phyloP scores from a whole-genome alignment of 2,888 invertebrate genomes.

The Anodontia alba region DNA sequence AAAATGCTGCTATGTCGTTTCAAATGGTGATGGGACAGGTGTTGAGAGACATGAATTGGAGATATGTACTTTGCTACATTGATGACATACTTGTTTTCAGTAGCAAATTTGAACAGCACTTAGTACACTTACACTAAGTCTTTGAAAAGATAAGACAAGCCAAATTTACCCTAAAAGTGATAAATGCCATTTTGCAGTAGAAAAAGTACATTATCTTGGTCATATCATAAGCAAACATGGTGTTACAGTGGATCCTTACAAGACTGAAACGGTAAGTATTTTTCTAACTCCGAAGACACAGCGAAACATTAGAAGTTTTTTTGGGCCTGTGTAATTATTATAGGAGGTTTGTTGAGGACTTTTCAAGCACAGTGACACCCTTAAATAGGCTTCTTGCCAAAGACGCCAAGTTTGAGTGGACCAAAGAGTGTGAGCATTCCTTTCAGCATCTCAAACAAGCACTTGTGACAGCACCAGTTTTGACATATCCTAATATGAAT shows the following conservation, averaged over 20 bases:
- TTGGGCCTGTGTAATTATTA: constrained; percentile 80
- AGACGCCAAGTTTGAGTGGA: constrained; percentile 70
- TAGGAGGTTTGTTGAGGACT: constrained; percentile 78
- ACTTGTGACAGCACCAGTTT: constrained; percentile 54
- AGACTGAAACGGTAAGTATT: constrained; percentile 46
- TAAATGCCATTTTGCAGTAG: no score
- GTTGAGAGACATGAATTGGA: constrained; percentile 60
- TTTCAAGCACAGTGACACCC: constrained; percentile 71
- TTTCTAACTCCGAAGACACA: constrained; percentile 55
- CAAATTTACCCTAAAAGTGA: no score
- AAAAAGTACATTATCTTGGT: no score
- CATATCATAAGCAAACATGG: no score
- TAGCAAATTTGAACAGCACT: constrained; percentile 44
- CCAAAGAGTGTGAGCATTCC: constrained; percentile 69
- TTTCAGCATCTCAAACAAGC: constrained; percentile 76
- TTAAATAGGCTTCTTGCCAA: constrained; percentile 73
- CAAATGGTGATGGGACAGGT: constrained; percentile 55
- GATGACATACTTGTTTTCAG: constrained; percentile 61
- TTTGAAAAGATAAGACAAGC: constrained; percentile 46
- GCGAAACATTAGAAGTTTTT: constrained; percentile 53
- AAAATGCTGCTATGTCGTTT: constrained; percentile 52
- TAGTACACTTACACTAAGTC: constrained; percentile 46
- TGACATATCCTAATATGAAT: constrained; percentile 59
- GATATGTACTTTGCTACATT: constrained; percentile 58
- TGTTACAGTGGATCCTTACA: constrained; percentile 35